Base-by-base conservation (phyloP, 2,797 vertebrate species). In the Enteromius trimaculatus region DNA sequence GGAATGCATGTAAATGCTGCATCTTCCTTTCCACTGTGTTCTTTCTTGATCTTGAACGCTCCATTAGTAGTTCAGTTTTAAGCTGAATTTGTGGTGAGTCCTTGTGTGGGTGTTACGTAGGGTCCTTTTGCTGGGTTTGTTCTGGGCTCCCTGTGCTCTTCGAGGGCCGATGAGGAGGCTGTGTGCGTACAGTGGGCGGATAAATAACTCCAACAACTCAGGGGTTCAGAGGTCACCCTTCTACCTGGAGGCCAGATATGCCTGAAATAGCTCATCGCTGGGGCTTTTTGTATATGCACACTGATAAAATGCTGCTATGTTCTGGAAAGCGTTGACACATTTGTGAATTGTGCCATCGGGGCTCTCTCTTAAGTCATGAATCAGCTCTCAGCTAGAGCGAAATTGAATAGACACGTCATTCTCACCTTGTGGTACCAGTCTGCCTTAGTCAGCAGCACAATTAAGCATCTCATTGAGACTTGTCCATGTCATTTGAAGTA, bases 221-320 rank as follows among this genome's bases (percentile, higher is more conserved):
- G 26, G 14, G 58, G 74, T 77, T 83, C 14, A 16, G 39, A 60
- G 81, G 74, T 83, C 74, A 70, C 13, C 6, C 51, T 77, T 77
- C 26, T 77, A 62, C 72, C 71, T 69, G 62, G 74, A 77, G 81
- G 81, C 74, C 64, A 77, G 81, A 83, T 83, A 70, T 0, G 23
- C 49, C 72, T 58, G 26, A 83, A 83, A 77, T 83, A 83, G 81
- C 81, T 77, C 58, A 51, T 74, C 1, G 44, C 70, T 29, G 69
- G 26, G 44, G 26, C 31, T 51, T 76, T 44, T 53, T 55, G 44
- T 76, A n/a, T 55, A 55, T 55, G 58, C 42, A 8, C 6, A 51
- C 62, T 82, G 81, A 82, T 82, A 82, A 82, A 82, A 65, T 55
- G 23, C 81, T 42, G 71, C 31, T 31, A 21, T 53, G 72, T 55